Conservation (phyloP, 92 coral and sea anemone species). For the Pocillopora meandrina region DNA sequence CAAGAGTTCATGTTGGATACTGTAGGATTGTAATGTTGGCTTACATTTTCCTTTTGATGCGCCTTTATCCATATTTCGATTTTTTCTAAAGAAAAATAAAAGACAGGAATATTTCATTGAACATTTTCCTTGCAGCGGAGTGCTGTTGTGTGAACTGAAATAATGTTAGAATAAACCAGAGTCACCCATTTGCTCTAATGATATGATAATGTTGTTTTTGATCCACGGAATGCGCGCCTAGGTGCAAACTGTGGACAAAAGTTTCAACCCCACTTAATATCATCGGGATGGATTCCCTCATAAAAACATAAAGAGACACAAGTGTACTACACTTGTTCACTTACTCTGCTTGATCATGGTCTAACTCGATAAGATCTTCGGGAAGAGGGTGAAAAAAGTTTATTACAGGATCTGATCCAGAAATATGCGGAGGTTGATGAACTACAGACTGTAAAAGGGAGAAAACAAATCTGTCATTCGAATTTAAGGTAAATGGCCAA, state of each 20-base stretch:
- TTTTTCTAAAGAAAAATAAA: not conserved
- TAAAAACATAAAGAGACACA: too few relatives aligned
- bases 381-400: constrained; percentile 81
- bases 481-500: too few relatives aligned
- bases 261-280: too few relatives aligned
- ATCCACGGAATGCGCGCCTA: too few relatives aligned
- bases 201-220: too few relatives aligned
- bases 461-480: too few relatives aligned
- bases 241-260: too few relatives aligned
- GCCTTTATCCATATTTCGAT: not conserved
- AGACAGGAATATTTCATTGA: not conserved
- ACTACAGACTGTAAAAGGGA: constrained; percentile 57
- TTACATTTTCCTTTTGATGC: constrained; percentile 41
- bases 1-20: not conserved
- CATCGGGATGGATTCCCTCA: too few relatives aligned
- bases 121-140: too few relatives aligned
- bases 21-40: not conserved
- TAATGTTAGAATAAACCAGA: too few relatives aligned
- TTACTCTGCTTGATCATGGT: constrained; percentile 17
- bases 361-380: constrained; percentile 69
- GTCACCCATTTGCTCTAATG: too few relatives aligned
- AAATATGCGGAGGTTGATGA: constrained; percentile 73
- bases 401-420: constrained; percentile 72
- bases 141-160: too few relatives aligned
- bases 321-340: not conserved